Base-by-base conservation (phyloP, 1,140 invertebrate species). In the Cydia strobilella region DNA sequence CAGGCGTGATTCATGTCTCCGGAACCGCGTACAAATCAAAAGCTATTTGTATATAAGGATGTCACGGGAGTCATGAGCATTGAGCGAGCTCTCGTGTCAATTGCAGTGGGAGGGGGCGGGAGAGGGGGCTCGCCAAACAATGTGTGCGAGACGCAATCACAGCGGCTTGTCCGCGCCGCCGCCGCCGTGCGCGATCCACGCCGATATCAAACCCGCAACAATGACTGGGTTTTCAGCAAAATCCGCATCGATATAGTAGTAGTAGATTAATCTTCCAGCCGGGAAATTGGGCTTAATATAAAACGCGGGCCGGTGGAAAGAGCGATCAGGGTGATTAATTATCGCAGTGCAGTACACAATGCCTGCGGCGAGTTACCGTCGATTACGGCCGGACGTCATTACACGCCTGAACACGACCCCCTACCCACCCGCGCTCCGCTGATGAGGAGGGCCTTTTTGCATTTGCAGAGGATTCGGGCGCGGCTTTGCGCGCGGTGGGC, bases 261-360 rank as follows among this genome's bases (percentile, higher is more conserved):
- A 48, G 45, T 48, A 48, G 45, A 48, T 48, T 48, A 48, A 48
- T 48, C 45, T 48, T 48, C 45, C 45, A 48, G 45, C 45, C 45
- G 13, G 45, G 15, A 48, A 48, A 48, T 48, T 48, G 45, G 15
- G 45, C 45, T n/a, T 48, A 48, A 48, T 48, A 48, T 48, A 48
- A 48, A 48, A 48, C 45, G 45, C 45, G 13, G 15, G 45, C 45
- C 15, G 45, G 45, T 48, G 15, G 15, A 48, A 48, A 48, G 13
- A 48, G 45, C 45, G 45, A 48, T 48, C 45, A 48, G 13, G 15
- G 45, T 48, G 45, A 48, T 48, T 48, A 48, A 48, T 48, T 48
- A 48, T 48, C 45, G 45, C 15, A 48, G 45, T 48, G 45, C 45
- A 48, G 13, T 48, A 48, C 15, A 48, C 45, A 48, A 48, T 48